Base-by-base conservation (phyloP, 2,888 invertebrate species). In the Netelia melanura region DNA sequence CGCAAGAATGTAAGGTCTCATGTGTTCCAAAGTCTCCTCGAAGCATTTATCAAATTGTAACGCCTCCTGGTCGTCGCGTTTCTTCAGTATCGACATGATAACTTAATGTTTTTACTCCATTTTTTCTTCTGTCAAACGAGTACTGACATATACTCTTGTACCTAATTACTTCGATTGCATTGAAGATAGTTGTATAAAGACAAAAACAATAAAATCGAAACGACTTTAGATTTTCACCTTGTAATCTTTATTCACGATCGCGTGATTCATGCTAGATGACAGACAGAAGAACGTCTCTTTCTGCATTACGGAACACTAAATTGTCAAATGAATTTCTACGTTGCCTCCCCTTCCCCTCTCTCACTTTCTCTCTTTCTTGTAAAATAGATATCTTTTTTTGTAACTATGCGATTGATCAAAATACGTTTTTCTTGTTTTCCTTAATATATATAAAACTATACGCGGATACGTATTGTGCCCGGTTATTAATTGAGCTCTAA, bases 11-110 rank as follows among this genome's bases (percentile, higher is more conserved):
- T 91, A 88, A 5, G 92, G 90, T 58, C 88, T 90, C 11, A 91
- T 86, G 65, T 85, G 81, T 1, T 86, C 62, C 64, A 92, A 56
- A n/a, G 88, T 90, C 25, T 91, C 88, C 65, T 90, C 91, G 70
- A 91, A 93, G 25, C 81, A 78, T 81, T 91, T 90, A 44, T 93
- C 92, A 76, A 92, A 84, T 79, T 89, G 89, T 14, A 89, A 80
- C 30, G 86, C 86, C 64, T 91, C 90, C 71, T 89, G 88, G 70
- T 90, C 90, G 77, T 90, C 88, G 10, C 81, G 87, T 84, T 89
- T 87, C 58, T 81, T 86, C 76, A 81, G 77, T 85, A 83, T 89
- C 80, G 86, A 86, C 92, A 92, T 90, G 44, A 72, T 76, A 74
- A 67, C 17, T 25, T 72, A 77, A 72, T 86, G n/a, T 38, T 76